These are phyloP conservation scores for Thereva unica DNA, from an alignment of 2,888 invertebrate species.

Conservation along the genomic window DNA sequence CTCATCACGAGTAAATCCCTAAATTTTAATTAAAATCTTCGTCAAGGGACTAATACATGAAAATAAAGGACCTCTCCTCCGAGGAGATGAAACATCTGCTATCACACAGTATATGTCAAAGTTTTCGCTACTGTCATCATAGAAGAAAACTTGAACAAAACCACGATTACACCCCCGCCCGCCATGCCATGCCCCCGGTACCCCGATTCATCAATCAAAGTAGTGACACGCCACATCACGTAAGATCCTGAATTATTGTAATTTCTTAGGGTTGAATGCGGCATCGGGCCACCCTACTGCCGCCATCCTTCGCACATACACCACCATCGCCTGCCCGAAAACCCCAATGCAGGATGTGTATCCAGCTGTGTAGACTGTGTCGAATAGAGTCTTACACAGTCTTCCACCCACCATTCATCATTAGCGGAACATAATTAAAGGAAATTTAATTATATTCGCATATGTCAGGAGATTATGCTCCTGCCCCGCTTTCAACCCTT, in stretches of 20 bases:
- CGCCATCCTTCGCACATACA: neutral
- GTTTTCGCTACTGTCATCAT: conserved; percentile 16
- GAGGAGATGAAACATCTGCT: conserved; percentile 12
- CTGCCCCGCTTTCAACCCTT: neutral
- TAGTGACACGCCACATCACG: conserved; percentile 21
- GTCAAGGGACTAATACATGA: neutral
- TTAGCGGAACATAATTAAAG: conserved; percentile 34
- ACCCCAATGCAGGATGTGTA: conserved; percentile 1
- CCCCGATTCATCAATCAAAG: conserved; percentile 25
- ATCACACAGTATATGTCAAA: conserved; percentile 12
- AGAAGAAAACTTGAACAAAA: conserved; percentile 22
- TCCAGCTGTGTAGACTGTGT: conserved; percentile 30
- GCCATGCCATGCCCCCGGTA: conserved; percentile 1
- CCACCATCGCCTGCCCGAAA: too few relatives aligned
- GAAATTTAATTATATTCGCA: conserved; percentile 35
- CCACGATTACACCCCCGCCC: conserved; percentile 1
- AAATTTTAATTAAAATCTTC: conserved; percentile 32
- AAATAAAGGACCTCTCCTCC: conserved; percentile 8
- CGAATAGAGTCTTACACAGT: neutral
- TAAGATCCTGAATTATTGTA: conserved; percentile 26
- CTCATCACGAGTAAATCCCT: neutral
- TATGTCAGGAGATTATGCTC: conserved; percentile 31
- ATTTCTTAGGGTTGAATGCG: conserved; percentile 18
- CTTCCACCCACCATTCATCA: conserved; percentile 26
- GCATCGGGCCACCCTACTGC: neutral